Percentiles rank a stretch among this genome's conserved stretches.
These are phyloP conservation scores for Otus scops DNA, from an alignment of 2,797 vertebrate species.

Conservation along the genomic window DNA sequence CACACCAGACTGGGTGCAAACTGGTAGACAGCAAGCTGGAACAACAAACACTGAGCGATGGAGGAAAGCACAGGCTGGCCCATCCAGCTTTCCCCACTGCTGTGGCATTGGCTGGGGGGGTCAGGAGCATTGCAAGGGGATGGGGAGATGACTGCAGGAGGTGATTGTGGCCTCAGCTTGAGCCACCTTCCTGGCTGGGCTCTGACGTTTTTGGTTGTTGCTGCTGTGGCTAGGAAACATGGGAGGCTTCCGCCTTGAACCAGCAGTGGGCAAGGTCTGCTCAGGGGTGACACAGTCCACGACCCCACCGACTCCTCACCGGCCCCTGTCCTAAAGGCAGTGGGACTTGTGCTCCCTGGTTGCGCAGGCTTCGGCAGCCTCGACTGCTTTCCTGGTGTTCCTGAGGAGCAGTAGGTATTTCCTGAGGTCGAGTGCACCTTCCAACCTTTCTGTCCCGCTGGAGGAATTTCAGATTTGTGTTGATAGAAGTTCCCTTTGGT, in stretches of 20 bases:
- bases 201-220: not conserved
- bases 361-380: not conserved
- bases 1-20: not conserved
- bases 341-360: not conserved
- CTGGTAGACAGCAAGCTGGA: not conserved
- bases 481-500: not conserved
- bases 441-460: not conserved
- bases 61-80: not conserved
- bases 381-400: not conserved
- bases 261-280: not conserved
- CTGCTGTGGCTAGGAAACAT: not conserved
- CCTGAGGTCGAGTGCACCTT: not conserved
- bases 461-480: not conserved
- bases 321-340: not conserved
- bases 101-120: rapidly evolving
- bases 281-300: rapidly evolving
- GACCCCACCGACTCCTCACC: not conserved
- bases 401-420: not conserved
- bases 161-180: rapidly evolving
- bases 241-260: not conserved
- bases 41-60: not conserved
- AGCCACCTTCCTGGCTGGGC: not conserved
- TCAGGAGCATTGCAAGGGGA: not conserved
- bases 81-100: not conserved
- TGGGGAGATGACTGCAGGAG: rapidly evolving